A percentile compares a stretch with the other conserved stretches of the same genome.
Conservation (phyloP, 2,113 vertebrate species). For the Menidia beryllina region DNA sequence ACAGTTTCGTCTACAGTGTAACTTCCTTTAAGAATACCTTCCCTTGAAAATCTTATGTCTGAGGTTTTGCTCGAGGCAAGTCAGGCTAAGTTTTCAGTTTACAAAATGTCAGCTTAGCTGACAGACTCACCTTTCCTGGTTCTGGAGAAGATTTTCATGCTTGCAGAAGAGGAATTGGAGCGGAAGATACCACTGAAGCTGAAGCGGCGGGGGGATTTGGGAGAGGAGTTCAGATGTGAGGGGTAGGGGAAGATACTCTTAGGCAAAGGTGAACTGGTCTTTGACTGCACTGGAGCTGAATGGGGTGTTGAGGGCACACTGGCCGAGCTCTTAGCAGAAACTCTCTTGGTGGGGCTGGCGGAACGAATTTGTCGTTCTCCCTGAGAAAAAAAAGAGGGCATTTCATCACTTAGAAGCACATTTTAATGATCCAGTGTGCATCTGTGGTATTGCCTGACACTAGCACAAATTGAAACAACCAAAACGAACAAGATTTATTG, state of each 20-base stretch:
- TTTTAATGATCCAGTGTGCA: too few species aligned
- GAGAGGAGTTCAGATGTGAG: constrained; percentile 88
- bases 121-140: constrained; percentile 91
- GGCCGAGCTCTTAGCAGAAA: constrained; percentile 82
- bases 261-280: constrained; percentile 86
- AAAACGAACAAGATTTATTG: constrained; percentile 20
- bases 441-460: neutral
- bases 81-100: neutral
- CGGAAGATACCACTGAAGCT: constrained; percentile 98
- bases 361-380: constrained; percentile 83
- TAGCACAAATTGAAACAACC: too few species aligned
- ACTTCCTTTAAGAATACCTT: constrained; percentile 25
- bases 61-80: neutral
- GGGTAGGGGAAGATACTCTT: constrained; percentile 91
- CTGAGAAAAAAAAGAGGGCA: constrained; percentile 75
- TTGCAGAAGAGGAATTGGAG: constrained; percentile 83
- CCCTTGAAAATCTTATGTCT: neutral
- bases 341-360: constrained; percentile 85
- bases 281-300: constrained; percentile 86
- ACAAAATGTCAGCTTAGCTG: neutral
- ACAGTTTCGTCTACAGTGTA: constrained; percentile 17
- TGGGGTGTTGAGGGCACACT: constrained; percentile 83
- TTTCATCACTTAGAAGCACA: too few species aligned
- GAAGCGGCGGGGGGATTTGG: constrained; percentile 93
- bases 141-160: constrained; percentile 95